phyloP scores from a whole-genome alignment of 2,113 vertebrate genomes.

The Ivindomyrus marchei region DNA sequence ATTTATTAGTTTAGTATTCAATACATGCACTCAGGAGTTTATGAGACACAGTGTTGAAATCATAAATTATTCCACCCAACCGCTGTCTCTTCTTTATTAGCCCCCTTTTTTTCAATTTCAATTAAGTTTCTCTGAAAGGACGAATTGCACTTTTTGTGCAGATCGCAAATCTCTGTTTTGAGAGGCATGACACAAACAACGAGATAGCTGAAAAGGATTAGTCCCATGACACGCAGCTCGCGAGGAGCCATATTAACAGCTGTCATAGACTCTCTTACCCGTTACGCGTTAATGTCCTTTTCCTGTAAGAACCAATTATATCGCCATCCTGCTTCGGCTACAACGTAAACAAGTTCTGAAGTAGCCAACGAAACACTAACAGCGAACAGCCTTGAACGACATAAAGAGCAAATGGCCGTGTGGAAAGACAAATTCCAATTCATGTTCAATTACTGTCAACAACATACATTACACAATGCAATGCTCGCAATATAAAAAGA shows the following conservation, averaged over 20 bases:
- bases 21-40: background rate
- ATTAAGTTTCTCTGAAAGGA: background rate
- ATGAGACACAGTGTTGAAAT: background rate
- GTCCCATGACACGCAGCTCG: background rate
- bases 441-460: conserved; percentile 7
- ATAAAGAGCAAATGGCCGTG: background rate
- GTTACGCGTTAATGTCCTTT: background rate
- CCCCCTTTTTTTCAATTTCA: background rate
- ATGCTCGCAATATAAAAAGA: background rate
- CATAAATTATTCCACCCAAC: background rate
- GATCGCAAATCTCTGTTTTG: background rate
- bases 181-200: background rate
- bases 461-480: background rate
- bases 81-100: background rate
- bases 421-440: background rate
- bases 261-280: background rate
- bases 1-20: background rate
- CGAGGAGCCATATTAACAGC: background rate
- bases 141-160: background rate
- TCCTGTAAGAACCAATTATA: conserved; percentile 2
- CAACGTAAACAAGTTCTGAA: background rate
- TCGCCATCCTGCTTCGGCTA: background rate
- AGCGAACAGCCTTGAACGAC: background rate
- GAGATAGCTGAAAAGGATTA: background rate
- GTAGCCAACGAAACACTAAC: background rate